Evolutionary conservation across 2,888 invertebrate genomes (phyloP).

Genomic region (Camponotus fellah): DNA sequence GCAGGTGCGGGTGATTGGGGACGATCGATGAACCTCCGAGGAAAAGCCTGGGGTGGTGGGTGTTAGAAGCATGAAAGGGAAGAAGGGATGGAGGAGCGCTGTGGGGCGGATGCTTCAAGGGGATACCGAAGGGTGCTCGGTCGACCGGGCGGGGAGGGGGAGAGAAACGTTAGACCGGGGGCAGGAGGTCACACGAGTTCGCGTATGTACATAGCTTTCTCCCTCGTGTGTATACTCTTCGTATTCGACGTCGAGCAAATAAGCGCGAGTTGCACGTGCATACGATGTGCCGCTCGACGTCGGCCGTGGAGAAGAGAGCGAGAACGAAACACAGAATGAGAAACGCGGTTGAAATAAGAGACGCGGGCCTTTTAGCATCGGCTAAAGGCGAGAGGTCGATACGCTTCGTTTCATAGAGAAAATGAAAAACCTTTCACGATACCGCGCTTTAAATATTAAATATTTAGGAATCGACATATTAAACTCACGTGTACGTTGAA

Average conservation of each 20-base stretch:
- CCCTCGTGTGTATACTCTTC: constrained; percentile 43
- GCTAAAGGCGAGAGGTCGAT: constrained; percentile 41
- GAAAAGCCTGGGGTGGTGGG: constrained; percentile 75
- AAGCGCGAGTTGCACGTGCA: constrained; percentile 42
- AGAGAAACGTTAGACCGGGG: constrained; percentile 74
- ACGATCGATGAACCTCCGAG: constrained; percentile 85
- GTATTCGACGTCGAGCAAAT: constrained; percentile 42
- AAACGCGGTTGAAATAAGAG: constrained; percentile 20
- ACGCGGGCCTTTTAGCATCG: constrained; percentile 19
- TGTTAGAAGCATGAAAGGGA: constrained; percentile 56
- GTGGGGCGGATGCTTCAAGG: constrained; percentile 65
- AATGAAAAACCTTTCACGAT: not conserved
- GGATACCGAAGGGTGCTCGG: constrained; percentile 68
- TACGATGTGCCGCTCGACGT: not conserved
- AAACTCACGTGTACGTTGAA: not conserved
- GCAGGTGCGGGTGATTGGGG: constrained; percentile 83
- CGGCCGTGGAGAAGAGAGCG: constrained; percentile 17
- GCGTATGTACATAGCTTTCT: constrained; percentile 70
- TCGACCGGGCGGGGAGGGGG: constrained; percentile 6
- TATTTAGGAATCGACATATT: not conserved
- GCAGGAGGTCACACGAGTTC: constrained; percentile 80
- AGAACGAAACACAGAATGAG: not conserved
- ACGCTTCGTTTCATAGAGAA: not conserved
- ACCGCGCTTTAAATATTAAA: not conserved
- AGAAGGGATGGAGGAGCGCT: constrained; percentile 51